Evolutionary conservation across 2,797 vertebrate species (phyloP), one percentile per base, ranked within the genome.

Genomic region (Xiphophorus birchmanni): DNA sequence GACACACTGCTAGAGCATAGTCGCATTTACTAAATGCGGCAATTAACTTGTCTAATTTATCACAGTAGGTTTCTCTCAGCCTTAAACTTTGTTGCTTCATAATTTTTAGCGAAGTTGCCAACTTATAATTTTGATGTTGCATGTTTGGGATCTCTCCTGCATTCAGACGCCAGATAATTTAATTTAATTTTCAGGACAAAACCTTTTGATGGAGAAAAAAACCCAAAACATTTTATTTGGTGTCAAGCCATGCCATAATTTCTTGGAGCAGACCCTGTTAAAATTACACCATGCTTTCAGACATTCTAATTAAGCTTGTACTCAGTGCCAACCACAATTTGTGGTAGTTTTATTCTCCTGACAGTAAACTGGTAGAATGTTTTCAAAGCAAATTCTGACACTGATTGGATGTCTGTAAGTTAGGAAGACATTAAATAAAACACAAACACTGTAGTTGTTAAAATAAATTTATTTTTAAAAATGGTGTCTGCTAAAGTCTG

Each of bases 261-360:
- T 88, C 75, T 85, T 89, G 90, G 87, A 92, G 83, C 79, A 71
- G 79, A 84, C 84, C 67, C 84, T 84, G 79, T 65, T 23, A 23
- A 88, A 87, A 84, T 84, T 29, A 80, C 52, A 89, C 77, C 77
- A 82, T 73, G 75, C 83, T 74, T 85, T 83, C 80, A 82, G 81
- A 82, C 78, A 45, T 32, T 84, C 69, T 91, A 87, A 92, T 94
- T 89, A 91, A 84, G 82, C 44, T 71, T 85, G 82, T 50, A 11
- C 54, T 85, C 71, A 2, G 15, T 82, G 89, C 88, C 91, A 91
- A 83, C 76, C 45, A 42, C 72, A 76, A 73, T 84, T 82, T 69
- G 71, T 74, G 44, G 81, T 76, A 58, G 67, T 79, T 80, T 74
- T 42, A 52, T 76, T 35, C 69, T 80, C 76, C 42, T 73, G 32